These are phyloP conservation scores for Noctua fimbriata DNA, from an alignment of 2,888 invertebrate genomes.

Conservation along the genomic window DNA sequence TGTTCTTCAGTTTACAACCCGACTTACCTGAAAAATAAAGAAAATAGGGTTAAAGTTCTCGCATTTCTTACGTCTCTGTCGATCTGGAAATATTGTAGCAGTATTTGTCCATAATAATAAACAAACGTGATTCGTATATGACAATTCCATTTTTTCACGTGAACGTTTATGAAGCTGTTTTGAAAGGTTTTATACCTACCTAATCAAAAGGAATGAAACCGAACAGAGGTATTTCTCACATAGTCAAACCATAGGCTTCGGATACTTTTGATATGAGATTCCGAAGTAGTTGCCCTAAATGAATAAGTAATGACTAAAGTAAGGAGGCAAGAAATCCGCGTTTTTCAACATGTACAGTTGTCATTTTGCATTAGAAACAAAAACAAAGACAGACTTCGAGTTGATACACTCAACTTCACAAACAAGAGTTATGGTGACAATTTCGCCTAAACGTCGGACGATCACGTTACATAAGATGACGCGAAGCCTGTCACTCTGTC, in stretches of 20 bases:
- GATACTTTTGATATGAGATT: background rate
- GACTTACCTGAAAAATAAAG: slow-evolving; percentile 65
- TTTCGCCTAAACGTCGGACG: slow-evolving; percentile 17
- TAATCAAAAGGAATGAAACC: too few relatives aligned
- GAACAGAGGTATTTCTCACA: too few relatives aligned
- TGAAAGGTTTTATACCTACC: too few relatives aligned
- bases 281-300: background rate
- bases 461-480: slow-evolving; percentile 44
- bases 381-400: background rate
- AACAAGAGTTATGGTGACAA: slow-evolving; percentile 12
- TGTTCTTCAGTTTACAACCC: slow-evolving; percentile 16
- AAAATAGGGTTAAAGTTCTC: slow-evolving; percentile 14
- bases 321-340: background rate
- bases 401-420: background rate
- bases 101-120: background rate
- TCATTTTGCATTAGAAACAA: background rate
- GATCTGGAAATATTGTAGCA: background rate
- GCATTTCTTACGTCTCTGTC: background rate
- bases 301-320: too few relatives aligned
- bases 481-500: slow-evolving; percentile 15
- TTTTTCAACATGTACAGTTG: background rate
- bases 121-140: too few relatives aligned
- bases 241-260: background rate
- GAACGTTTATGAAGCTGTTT: too few relatives aligned
- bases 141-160: too few relatives aligned